Percentiles rank a stretch among this genome's conserved stretches.
Evolutionary conservation across 2,888 invertebrate species (phyloP).

Genomic region (Diaprepes abbreviatus): DNA sequence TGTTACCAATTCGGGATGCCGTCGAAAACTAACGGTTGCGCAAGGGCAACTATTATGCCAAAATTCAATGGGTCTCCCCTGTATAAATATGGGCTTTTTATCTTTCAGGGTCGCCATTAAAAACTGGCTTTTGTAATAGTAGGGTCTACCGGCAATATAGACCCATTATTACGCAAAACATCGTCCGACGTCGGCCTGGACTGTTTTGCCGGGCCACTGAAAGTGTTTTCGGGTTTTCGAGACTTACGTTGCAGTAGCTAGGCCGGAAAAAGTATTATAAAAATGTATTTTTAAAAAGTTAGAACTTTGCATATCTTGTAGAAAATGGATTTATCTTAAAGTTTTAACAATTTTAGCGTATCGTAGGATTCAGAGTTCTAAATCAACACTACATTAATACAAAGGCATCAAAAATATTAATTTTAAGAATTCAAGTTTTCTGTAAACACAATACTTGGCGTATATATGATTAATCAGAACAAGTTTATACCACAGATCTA

Average conservation of each 20-base stretch:
- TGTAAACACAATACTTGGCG: too few relatives aligned
- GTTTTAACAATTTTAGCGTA: too few relatives aligned
- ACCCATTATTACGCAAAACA: constrained; percentile 63
- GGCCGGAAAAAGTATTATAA: too few relatives aligned
- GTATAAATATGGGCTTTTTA: constrained; percentile 60
- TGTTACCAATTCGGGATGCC: constrained; percentile 61
- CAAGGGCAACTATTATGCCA: constrained; percentile 44
- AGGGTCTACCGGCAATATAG: constrained; percentile 56
- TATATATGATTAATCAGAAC: too few relatives aligned
- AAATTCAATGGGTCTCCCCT: constrained; percentile 56
- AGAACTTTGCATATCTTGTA: too few relatives aligned
- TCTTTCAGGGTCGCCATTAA: constrained; percentile 67
- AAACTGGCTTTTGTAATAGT: constrained; percentile 65
- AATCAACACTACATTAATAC: too few relatives aligned
- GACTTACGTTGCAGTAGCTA: not conserved
- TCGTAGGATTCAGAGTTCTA: too few relatives aligned
- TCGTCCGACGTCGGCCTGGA: constrained; percentile 37
- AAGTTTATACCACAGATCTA: too few relatives aligned
- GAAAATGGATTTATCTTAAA: too few relatives aligned
- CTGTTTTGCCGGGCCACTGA: constrained; percentile 30
- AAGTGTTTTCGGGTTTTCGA: constrained; percentile 4
- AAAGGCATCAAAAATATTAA: too few relatives aligned
- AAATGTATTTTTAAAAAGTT: too few relatives aligned
- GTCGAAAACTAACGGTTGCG: constrained; percentile 62
- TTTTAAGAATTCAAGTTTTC: too few relatives aligned